Conservation (phyloP, 2,888 invertebrate genomes). For the Amiota minor region DNA sequence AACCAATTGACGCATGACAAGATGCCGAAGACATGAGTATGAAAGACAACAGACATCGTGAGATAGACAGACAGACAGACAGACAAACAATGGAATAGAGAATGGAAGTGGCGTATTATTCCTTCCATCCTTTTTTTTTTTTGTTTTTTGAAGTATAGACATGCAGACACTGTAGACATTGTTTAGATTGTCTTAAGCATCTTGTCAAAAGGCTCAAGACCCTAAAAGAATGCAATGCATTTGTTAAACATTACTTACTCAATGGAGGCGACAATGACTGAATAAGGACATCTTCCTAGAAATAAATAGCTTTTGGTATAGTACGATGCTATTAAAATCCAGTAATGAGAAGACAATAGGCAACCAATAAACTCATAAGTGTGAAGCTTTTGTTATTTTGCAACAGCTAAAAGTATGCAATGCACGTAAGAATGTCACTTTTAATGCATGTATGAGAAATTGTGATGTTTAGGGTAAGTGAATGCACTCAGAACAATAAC, state of each 20-base stretch:
- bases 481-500: constrained; percentile 1
- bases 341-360: too few relatives aligned
- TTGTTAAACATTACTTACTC: background rate
- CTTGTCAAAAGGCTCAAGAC: constrained; percentile 11
- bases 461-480: background rate
- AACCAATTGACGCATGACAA: constrained; percentile 8
- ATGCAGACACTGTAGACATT: background rate
- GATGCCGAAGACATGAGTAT: background rate
- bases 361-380: background rate
- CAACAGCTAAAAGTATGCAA: background rate
- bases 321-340: too few relatives aligned
- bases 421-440: background rate
- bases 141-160: background rate
- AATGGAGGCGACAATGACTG: background rate
- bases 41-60: background rate
- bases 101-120: background rate
- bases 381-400: background rate
- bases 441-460: too few relatives aligned
- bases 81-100: background rate
- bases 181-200: constrained; percentile 10
- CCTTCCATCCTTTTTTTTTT: too few relatives aligned
- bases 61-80: background rate
- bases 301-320: too few relatives aligned
- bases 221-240: constrained; percentile 9
- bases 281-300: background rate